Conservation (phyloP, 2,888 invertebrate genomes). For the Boloria selene region DNA sequence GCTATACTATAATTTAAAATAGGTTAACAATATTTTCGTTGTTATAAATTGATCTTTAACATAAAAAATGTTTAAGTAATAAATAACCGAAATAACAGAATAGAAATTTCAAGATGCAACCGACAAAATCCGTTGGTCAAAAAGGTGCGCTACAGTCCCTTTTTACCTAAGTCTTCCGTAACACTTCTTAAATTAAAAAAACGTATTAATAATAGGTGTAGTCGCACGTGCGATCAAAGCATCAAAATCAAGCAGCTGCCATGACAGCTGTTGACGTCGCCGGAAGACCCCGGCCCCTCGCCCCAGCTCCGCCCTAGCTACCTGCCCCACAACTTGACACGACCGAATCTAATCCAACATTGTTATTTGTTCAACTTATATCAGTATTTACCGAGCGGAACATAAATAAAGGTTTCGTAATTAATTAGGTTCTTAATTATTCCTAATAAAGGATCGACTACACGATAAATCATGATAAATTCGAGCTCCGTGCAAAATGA, state of each 20-base stretch:
- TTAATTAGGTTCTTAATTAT: constrained; percentile 44
- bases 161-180: constrained; percentile 56
- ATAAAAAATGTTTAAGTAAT: not conserved
- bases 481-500: constrained; percentile 28
- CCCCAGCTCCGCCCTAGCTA: constrained; percentile 50
- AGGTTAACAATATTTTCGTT: not conserved
- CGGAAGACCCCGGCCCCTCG: constrained; percentile 57
- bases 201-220: constrained; percentile 72
- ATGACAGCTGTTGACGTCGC: constrained; percentile 74
- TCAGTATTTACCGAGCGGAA: constrained; percentile 44
- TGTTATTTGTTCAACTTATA: constrained; percentile 44
- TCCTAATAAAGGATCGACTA: constrained; percentile 43
- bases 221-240: constrained; percentile 71
- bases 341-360: constrained; percentile 44
- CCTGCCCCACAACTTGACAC: constrained; percentile 64
- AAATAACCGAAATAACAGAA: not conserved
- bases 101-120: constrained; percentile 12
- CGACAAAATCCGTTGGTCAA: constrained; percentile 39
- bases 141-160: constrained; percentile 46
- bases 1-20: constrained; percentile 2
- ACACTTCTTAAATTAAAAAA: constrained; percentile 62
- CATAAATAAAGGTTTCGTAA: constrained; percentile 44
- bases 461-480: constrained; percentile 42
- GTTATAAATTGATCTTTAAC: not conserved
- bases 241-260: constrained; percentile 68